phyloP scores from a whole-genome alignment of 1,140 invertebrate genomes.

The Penaeus vannamei region DNA sequence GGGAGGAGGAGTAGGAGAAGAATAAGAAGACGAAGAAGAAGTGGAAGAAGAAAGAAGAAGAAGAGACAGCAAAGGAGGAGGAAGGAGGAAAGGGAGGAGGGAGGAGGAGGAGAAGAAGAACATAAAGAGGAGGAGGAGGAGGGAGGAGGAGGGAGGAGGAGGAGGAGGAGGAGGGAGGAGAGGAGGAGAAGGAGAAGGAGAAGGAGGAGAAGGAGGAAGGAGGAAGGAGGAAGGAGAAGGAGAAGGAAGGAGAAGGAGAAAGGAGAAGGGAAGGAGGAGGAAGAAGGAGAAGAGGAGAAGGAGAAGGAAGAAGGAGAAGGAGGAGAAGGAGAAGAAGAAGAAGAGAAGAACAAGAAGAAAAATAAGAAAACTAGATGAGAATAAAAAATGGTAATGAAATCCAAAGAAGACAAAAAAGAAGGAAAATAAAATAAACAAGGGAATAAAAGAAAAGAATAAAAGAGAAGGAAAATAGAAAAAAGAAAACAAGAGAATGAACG shows the following conservation, averaged over 20 bases:
- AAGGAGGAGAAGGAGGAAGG: background rate
- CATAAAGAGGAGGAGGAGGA: background rate
- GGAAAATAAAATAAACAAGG: too few relatives aligned
- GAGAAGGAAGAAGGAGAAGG: background rate
- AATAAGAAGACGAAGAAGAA: background rate
- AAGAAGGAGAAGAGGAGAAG: background rate
- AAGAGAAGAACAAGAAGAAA: too few relatives aligned
- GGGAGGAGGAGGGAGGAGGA: background rate
- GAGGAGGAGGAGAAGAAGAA: background rate
- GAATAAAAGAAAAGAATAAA: too few relatives aligned
- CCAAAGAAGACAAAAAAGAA: too few relatives aligned
- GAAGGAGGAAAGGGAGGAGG: background rate
- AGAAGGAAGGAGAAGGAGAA: background rate
- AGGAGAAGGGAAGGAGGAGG: background rate
- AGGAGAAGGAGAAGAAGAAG: background rate
- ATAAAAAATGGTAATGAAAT: too few relatives aligned
- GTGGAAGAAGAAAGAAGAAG: background rate
- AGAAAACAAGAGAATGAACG: too few relatives aligned
- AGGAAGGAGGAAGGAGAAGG: background rate
- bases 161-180: too few relatives aligned
- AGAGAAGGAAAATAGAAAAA: too few relatives aligned
- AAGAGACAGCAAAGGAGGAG: background rate
- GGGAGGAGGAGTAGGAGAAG: background rate
- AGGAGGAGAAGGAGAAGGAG: background rate
- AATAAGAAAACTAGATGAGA: too few relatives aligned